Evolutionary conservation across 2,888 invertebrate species (phyloP).

Genomic region (Drymonia ruficornis): DNA sequence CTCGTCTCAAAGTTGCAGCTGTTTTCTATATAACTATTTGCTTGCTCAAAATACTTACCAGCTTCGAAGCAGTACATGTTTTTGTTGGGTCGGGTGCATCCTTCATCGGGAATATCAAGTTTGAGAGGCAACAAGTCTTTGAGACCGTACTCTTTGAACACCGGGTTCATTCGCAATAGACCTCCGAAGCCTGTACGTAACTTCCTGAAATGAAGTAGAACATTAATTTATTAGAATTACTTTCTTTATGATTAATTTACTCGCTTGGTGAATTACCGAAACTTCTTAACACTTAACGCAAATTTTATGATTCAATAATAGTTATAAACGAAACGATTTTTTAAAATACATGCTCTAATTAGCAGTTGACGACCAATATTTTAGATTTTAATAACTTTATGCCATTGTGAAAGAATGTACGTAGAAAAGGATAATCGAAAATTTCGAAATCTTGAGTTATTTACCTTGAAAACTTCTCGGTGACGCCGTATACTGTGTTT

Average conservation of each 20-base stretch:
- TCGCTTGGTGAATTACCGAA: no score
- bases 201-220: constrained; percentile 82
- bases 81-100: constrained; percentile 94
- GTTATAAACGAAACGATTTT: constrained; percentile 7
- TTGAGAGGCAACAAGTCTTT: constrained; percentile 95
- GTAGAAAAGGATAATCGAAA: not conserved
- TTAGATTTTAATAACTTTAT: not conserved
- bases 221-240: no score
- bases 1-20: no score
- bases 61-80: constrained; percentile 97
- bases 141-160: constrained; percentile 93
- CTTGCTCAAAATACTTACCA: constrained; percentile 81
- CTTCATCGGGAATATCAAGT: constrained; percentile 95
- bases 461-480: constrained; percentile 91
- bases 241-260: no score
- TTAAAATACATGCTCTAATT: not conserved
- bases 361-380: not conserved
- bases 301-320: no score
- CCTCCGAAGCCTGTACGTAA: constrained; percentile 93
- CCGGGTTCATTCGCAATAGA: constrained; percentile 94
- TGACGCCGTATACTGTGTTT: constrained; percentile 95
- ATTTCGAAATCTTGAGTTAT: not conserved
- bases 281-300: no score
- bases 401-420: not conserved
- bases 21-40: no score